A percentile compares a stretch with the other conserved stretches of the same genome.
Evolutionary conservation across 2,113 vertebrate genomes (phyloP).

Genomic region (Talpa occidentalis): DNA sequence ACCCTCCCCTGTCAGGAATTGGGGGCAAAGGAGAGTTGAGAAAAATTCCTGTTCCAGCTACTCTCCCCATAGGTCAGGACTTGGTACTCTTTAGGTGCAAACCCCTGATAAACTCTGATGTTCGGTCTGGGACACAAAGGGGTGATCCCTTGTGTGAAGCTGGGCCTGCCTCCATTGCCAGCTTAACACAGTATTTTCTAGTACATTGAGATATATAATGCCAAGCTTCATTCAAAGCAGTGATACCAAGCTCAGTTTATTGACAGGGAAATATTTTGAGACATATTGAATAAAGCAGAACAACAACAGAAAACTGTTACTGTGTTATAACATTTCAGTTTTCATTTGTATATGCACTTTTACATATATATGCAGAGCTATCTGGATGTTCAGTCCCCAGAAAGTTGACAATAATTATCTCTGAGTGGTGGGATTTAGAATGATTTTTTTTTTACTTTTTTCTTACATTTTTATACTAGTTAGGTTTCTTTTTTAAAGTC

Average conservation of each 20-base stretch:
- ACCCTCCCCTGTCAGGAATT: rapidly evolving
- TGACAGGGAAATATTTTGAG: neutral
- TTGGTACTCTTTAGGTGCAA: too few relatives aligned
- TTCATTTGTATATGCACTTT: neutral
- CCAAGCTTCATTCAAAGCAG: neutral
- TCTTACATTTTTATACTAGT: neutral
- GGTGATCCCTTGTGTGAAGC: neutral
- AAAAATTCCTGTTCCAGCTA: rapidly evolving
- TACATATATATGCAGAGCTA: neutral
- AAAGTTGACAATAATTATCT: neutral
- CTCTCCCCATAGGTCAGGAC: rapidly evolving
- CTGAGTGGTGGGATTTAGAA: neutral
- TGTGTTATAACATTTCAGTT: too few relatives aligned
- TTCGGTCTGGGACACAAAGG: neutral
- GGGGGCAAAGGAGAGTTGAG: neutral
- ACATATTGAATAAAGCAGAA: neutral
- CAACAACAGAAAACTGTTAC: too few relatives aligned
- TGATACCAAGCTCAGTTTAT: neutral
- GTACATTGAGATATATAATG: neutral
- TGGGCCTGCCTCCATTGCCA: neutral
- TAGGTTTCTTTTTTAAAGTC: neutral
- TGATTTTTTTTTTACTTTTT: neutral
- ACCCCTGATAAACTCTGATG: neutral
- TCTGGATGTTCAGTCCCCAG: neutral
- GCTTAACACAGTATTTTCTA: neutral